These are phyloP conservation scores for Meteorus colon DNA, from an alignment of 2,888 invertebrate species.

Conservation along the genomic window DNA sequence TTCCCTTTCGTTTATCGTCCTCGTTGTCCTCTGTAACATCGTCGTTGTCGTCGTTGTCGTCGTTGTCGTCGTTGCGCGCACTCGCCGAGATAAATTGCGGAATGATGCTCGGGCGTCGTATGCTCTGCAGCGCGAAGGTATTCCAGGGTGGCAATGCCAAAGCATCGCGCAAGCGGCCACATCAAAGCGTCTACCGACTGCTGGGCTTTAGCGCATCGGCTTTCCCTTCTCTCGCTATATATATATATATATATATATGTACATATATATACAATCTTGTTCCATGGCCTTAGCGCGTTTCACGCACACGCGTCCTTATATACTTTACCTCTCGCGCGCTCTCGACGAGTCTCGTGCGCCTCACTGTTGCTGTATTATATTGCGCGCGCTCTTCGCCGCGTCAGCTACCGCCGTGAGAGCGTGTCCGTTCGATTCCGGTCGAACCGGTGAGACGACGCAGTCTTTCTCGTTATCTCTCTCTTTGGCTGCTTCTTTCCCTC, in stretches of 20 bases:
- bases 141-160: constrained; percentile 66
- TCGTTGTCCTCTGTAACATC: neutral
- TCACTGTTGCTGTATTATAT: constrained; percentile 20
- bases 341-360: constrained; percentile 32
- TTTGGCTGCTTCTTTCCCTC: neutral
- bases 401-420: constrained; percentile 50
- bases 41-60: neutral
- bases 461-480: constrained; percentile 10
- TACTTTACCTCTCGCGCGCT: constrained; percentile 47
- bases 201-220: constrained; percentile 63
- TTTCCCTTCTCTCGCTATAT: constrained; percentile 38
- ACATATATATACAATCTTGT: constrained; percentile 50
- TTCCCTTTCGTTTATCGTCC: neutral
- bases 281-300: constrained; percentile 48
- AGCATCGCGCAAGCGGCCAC: constrained; percentile 61
- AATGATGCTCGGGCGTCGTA: constrained; percentile 51
- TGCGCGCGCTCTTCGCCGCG: constrained; percentile 17
- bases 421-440: constrained; percentile 66
- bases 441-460: constrained; percentile 60
- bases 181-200: constrained; percentile 69
- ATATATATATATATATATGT: neutral
- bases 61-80: constrained; percentile 6
- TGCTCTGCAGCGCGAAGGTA: constrained; percentile 58
- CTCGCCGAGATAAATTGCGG: constrained; percentile 58
- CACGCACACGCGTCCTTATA: constrained; percentile 54